Base-by-base conservation (phyloP, 1,140 invertebrate species). In the Pseudomyrmex concolor region DNA sequence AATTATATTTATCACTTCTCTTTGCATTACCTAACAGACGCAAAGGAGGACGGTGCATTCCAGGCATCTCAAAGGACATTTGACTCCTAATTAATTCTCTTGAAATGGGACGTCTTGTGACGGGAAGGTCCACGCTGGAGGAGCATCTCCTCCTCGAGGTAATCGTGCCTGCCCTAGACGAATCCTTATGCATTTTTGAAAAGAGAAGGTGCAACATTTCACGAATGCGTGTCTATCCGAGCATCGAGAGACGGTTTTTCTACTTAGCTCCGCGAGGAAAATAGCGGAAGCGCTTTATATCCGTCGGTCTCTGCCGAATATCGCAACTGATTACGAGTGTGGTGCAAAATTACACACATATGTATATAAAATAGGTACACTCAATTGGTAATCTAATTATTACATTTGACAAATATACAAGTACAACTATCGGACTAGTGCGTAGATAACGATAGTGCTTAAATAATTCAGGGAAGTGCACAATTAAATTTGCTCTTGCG, bases 51-150 rank as follows among this genome's bases (percentile, higher is more conserved):
- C 83, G 88, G 59, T 90, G 84, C 71, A 87, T 89, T 59, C 86
- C 90, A 74, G 89, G 87, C 51, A 91, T 88, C 59, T 92, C 92
- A 73, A 92, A 84, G 45, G 91, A 92, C 57, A 77, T 89, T 59
- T 91, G 89, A 78, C 80, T 86, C 70, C 73, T 89, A 62, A 92
- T 85, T 50, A 86, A 84, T 68, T 89, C 86, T 66, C 90, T 89
- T 55, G 88, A 73, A 67, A 80, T 45, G 82, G 84, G 84, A 22
- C 89, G 85, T 57, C 74, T 90, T 86, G 86, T 89, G 66, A 77
- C 51, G 83, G 86, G 84, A 68, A 87, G 73, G 83, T 92, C 89
- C 84, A 91, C 84, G 80, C 70, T 86, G 77, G 87, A 88, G 59
- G 89, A 91, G 55, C 74, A 64, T 77, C 87, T 84, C 71, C 87